Percentiles rank a stretch among this genome's conserved stretches.
These are phyloP conservation scores for Tenthredo livida DNA, from an alignment of 2,888 invertebrate species.

Conservation along the genomic window DNA sequence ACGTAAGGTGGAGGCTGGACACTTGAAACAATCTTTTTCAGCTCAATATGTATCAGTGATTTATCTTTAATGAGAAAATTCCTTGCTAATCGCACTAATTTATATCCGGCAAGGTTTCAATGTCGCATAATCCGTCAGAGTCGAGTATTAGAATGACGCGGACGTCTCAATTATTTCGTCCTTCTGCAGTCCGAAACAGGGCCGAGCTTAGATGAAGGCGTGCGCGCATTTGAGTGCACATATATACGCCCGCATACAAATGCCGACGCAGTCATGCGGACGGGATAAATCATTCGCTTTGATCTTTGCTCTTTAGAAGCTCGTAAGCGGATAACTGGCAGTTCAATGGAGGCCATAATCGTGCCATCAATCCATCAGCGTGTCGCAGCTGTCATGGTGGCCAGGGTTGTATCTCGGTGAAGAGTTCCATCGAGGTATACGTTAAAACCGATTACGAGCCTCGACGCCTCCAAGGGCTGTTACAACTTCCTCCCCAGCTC, in stretches of 20 bases:
- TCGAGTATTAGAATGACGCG: slow-evolving; percentile 15
- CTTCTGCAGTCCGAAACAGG: slow-evolving; percentile 46
- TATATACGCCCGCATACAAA: neutral
- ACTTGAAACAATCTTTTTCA: neutral
- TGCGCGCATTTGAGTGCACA: slow-evolving; percentile 12
- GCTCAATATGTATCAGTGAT: slow-evolving; percentile 15
- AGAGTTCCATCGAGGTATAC: slow-evolving; percentile 48
- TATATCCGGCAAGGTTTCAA: slow-evolving; percentile 18
- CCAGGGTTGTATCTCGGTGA: slow-evolving; percentile 53
- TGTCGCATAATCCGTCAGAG: slow-evolving; percentile 8
- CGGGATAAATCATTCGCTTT: slow-evolving; percentile 52
- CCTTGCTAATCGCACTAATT: slow-evolving; percentile 14
- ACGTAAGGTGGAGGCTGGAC: neutral
- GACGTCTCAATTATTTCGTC: slow-evolving; percentile 43
- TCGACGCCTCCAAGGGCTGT: slow-evolving; percentile 39
- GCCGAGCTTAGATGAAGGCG: slow-evolving; percentile 19
- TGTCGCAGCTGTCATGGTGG: slow-evolving; percentile 53
- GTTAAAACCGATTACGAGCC: slow-evolving; percentile 46
- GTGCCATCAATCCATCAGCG: slow-evolving; percentile 53
- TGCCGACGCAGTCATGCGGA: slow-evolving; percentile 34
- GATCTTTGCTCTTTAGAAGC: slow-evolving; percentile 52
- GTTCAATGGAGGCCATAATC: slow-evolving; percentile 53
- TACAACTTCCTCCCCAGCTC: slow-evolving; percentile 39
- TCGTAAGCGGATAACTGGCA: slow-evolving; percentile 53
- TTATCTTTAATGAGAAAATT: slow-evolving; percentile 22